A percentile compares a stretch with the other conserved stretches of the same genome.
Conservation (phyloP, 2,113 vertebrate genomes). For the Hirundichthys speculiger region DNA sequence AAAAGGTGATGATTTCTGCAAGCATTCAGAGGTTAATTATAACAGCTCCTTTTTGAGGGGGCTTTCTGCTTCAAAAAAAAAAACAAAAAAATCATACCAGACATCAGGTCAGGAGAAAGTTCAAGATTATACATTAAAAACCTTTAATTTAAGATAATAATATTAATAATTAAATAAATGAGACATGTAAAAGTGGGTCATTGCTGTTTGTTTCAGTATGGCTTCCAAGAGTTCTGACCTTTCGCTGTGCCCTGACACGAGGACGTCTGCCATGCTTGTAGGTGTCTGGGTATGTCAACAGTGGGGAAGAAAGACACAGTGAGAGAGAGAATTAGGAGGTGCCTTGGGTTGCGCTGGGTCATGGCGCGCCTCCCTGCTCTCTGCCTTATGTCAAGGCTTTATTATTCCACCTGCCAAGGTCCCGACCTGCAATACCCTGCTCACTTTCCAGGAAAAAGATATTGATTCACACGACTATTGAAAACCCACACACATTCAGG, state of each 20-base stretch:
- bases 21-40: constrained; percentile 27
- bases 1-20: constrained; percentile 35
- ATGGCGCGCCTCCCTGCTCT: constrained; percentile 62
- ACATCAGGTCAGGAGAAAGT: no score
- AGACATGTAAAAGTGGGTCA: no score
- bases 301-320: constrained; percentile 47
- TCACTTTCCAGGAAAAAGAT: constrained; percentile 18
- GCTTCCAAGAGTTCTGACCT: constrained; percentile 55
- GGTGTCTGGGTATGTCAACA: constrained; percentile 60
- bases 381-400: constrained; percentile 70
- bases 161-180: no score
- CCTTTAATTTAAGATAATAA: no score
- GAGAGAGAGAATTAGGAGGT: constrained; percentile 63
- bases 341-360: constrained; percentile 46
- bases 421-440: constrained; percentile 44
- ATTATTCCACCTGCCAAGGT: constrained; percentile 70
- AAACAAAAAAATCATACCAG: no score
- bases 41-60: background rate
- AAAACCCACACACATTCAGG: background rate
- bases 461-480: background rate
- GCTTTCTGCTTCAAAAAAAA: no score
- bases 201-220: no score
- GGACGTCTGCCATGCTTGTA: constrained; percentile 57
- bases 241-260: constrained; percentile 58
- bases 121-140: no score